Evolutionary conservation across 1,140 invertebrate genomes (phyloP).

Genomic region (Pentalonia nigronervosa): DNA sequence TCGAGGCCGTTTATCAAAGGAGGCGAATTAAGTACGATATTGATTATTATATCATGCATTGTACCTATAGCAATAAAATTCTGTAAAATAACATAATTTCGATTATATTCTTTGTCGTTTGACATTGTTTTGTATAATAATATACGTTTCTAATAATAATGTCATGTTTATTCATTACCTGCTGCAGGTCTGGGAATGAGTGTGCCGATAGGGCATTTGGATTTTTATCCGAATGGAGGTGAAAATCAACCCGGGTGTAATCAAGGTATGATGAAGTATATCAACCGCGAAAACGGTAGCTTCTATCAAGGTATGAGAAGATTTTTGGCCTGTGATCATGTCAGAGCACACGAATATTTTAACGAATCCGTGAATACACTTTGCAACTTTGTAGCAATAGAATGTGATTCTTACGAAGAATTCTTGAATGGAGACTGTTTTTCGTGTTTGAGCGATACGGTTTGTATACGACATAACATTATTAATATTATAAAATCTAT

Average conservation of each 20-base stretch:
- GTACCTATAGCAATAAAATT: not conserved
- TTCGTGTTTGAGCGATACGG: conserved; percentile 68
- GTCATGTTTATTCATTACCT: not conserved
- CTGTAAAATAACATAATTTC: not conserved
- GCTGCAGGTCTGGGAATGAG: conserved; percentile 75
- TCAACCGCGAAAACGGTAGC: conserved; percentile 72
- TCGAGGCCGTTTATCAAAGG: conserved; percentile 81
- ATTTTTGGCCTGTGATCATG: conserved; percentile 84
- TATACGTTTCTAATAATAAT: not conserved
- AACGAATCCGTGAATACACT: conserved; percentile 81
- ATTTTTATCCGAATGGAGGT: conserved; percentile 91
- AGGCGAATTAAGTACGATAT: conserved; percentile 64
- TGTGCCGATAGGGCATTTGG: conserved; percentile 83
- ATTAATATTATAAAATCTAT: not conserved
- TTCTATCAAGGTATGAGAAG: conserved; percentile 73
- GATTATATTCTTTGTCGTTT: not conserved
- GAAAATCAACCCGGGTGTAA: conserved; percentile 85
- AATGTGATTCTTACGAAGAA: conserved; percentile 80
- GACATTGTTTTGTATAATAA: not conserved
- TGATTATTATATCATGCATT: not conserved
- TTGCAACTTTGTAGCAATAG: conserved; percentile 79
- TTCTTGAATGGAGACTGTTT: conserved; percentile 79
- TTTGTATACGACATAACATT: conserved; percentile 37
- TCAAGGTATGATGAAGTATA: conserved; percentile 73
- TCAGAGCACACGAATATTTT: conserved; percentile 84